Evolutionary conservation across 1,140 invertebrate genomes (phyloP).

Genomic region (Neodiprion pinetum): DNA sequence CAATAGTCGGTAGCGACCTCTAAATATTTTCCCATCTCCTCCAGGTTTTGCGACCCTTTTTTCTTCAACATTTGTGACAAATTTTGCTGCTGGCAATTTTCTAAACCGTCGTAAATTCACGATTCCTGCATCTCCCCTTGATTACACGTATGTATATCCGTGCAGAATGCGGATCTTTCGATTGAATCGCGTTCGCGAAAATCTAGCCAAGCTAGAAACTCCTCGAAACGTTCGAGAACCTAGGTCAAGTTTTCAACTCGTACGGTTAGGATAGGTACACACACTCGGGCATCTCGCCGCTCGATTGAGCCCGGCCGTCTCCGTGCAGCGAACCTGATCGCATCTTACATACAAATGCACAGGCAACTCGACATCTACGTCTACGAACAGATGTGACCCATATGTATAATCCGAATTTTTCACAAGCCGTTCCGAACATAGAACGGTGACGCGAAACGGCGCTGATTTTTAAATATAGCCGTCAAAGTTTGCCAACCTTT

Average conservation of each 20-base stretch:
- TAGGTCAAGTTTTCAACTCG: background rate
- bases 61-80: no score
- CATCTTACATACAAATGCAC: background rate
- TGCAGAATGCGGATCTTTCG: no score
- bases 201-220: no score
- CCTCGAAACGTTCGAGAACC: background rate
- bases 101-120: no score
- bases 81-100: no score
- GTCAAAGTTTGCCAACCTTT: background rate
- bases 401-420: background rate
- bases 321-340: background rate
- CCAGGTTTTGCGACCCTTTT: no score
- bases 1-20: no score
- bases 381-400: background rate
- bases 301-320: background rate
- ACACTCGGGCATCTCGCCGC: background rate
- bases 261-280: background rate
- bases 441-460: constrained; percentile 4
- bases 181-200: no score
- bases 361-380: background rate
- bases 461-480: background rate
- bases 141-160: no score
- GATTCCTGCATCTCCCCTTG: no score
- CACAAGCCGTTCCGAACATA: background rate
- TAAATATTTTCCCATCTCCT: no score